Evolutionary conservation across 1,140 invertebrate species (phyloP).

Genomic region (Andricus grossulariae): DNA sequence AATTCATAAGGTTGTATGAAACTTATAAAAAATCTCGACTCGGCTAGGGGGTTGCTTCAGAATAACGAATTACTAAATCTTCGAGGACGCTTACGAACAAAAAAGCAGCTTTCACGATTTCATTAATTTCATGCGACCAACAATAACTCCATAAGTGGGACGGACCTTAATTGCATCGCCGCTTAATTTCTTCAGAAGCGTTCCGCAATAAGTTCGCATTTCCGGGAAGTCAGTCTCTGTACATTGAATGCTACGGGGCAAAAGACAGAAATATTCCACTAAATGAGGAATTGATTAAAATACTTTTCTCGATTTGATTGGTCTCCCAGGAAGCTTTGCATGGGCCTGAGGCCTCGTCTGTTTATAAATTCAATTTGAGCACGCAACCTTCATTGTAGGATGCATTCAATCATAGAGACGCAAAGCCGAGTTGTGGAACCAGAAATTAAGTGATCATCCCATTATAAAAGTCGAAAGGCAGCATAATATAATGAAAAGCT

Average conservation of each 20-base stretch:
- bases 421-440: background rate
- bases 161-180: background rate
- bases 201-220: slow-evolving; percentile 17
- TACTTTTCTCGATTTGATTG: background rate
- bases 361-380: slow-evolving; percentile 59
- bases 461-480: background rate
- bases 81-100: background rate
- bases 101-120: background rate
- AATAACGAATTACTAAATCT: too few relatives aligned
- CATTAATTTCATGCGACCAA: background rate
- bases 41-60: too few relatives aligned
- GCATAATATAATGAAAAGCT: background rate
- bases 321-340: slow-evolving; percentile 55
- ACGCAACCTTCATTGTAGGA: slow-evolving; percentile 17
- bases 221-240: slow-evolving; percentile 14
- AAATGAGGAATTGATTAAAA: background rate
- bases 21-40: too few relatives aligned
- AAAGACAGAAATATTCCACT: background rate
- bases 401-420: slow-evolving; percentile 14
- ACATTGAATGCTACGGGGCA: background rate
- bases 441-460: background rate
- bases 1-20: too few relatives aligned
- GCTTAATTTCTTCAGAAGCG: slow-evolving; percentile 16
- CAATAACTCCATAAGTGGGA: background rate
- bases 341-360: slow-evolving; percentile 62